Evolutionary conservation across 1,140 invertebrate species (phyloP), one percentile per base, ranked within the genome.

Genomic region (Macrobrachium rosenbergii): DNA sequence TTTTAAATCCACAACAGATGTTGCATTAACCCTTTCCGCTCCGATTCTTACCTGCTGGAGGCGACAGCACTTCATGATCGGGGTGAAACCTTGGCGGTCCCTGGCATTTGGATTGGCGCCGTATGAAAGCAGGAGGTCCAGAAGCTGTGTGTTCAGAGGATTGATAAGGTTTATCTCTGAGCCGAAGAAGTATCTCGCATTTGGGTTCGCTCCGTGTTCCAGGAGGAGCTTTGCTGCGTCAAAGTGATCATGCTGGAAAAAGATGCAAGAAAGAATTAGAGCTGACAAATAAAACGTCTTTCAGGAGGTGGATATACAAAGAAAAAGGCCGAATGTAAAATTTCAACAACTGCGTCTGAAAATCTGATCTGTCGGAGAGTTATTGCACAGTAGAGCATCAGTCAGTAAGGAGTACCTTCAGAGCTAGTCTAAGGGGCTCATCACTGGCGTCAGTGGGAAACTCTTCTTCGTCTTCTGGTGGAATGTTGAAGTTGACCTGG

Each of bases 151-250:
- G 90, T 98, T 96, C 90, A 93, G 91, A 19, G 93, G 94, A 45
- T 94, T 96, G 5, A 98, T 95, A 69, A 98, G 92, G 91, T 97
- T 98, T 82, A 98, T 96, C 92, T 98, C 97, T 0, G 96, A 94
- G 5, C 97, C 97, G 90, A 98, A 96, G 92, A 98, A 98, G 91
- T 97, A 97, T 16, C 92, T 90, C 93, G 94, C 92, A 90, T 94
- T 93, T 17, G 94, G 92, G 90, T 94, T 92, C 10, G 94, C 94
- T 0, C 94, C 94, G 94, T 96, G 92, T 95, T 97, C 83, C 94
- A 94, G 94, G 90, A 94, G 90, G 75, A 94, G 89, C 67, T 92
- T 91, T 3, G 93, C 93, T 43, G 96, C 96, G 5, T 96, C 94
- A 83, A 95, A 95, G 91, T 98, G 96, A 82, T 96, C 95, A 91